Evolutionary conservation across 2,888 invertebrate species (phyloP).

Genomic region (Pollenia griseotomentosa): DNA sequence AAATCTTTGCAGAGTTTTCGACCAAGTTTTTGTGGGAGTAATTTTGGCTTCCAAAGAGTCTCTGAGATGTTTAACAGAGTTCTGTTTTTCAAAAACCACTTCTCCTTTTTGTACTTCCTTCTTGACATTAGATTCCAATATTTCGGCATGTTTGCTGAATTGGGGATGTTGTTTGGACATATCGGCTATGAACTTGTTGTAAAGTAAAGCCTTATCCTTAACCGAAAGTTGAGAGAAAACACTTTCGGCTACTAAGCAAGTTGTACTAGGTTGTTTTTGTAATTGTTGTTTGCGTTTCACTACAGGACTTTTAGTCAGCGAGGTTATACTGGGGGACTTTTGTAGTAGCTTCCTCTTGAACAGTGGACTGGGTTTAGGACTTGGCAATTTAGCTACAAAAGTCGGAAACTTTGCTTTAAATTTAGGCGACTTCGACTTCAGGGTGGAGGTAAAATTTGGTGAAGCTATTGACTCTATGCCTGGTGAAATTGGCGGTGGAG

Average conservation of each 20-base stretch:
- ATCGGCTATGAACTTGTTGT: conserved; percentile 80
- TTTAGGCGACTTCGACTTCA: conserved; percentile 53
- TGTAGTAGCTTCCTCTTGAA: conserved; percentile 47
- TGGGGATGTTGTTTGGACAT: conserved; percentile 79
- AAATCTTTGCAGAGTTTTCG: conserved; percentile 41
- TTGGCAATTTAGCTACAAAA: conserved; percentile 65
- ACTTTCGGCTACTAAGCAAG: conserved; percentile 80
- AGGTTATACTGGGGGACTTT: conserved; percentile 63
- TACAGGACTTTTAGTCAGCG: neutral
- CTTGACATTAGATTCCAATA: conserved; percentile 76
- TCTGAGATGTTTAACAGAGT: conserved; percentile 78
- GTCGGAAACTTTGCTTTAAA: conserved; percentile 54
- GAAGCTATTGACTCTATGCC: conserved; percentile 40
- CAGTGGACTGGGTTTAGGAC: conserved; percentile 73
- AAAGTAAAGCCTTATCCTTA: conserved; percentile 81
- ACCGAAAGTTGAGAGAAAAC: conserved; percentile 81
- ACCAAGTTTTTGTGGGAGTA: conserved; percentile 20
- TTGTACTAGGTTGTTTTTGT: conserved; percentile 66
- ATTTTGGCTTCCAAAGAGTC: conserved; percentile 78
- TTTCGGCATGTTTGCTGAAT: conserved; percentile 77
- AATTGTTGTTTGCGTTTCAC: conserved; percentile 45
- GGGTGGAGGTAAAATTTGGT: conserved; percentile 50
- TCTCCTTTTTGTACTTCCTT: conserved; percentile 77
- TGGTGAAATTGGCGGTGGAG: conserved; percentile 38
- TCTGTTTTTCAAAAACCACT: conserved; percentile 78